These are phyloP conservation scores for Larimichthys crocea DNA, from an alignment of 2,113 vertebrate species.

Conservation along the genomic window DNA sequence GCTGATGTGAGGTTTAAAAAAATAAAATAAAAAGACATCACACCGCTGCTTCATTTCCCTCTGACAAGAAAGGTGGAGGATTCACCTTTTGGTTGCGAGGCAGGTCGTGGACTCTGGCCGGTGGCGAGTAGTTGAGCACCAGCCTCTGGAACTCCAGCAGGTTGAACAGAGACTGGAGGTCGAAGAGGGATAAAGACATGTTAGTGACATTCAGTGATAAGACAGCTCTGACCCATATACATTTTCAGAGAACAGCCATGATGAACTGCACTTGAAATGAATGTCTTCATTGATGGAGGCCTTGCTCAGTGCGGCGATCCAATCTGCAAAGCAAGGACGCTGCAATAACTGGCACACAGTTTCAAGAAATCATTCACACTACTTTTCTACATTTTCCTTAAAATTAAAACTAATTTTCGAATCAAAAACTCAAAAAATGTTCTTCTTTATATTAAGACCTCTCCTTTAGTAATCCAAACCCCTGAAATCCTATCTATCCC, in stretches of 20 bases:
- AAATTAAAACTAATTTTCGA: not conserved
- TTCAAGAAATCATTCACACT: not conserved
- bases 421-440: too few relatives aligned
- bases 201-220: not conserved
- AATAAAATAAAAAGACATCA: not conserved
- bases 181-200: not conserved
- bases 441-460: not conserved
- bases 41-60: not conserved
- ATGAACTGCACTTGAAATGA: not conserved
- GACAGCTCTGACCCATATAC: too few relatives aligned
- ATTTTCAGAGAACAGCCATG: not conserved
- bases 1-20: not conserved
- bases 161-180: conserved; percentile 83
- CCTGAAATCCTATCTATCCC: not conserved
- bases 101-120: conserved; percentile 91
- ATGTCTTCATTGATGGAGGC: not conserved
- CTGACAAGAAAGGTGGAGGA: not conserved
- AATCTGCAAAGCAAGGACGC: not conserved
- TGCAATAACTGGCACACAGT: not conserved
- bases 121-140: conserved; percentile 95
- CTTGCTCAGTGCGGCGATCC: not conserved
- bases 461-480: not conserved
- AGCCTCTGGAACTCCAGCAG: conserved; percentile 96
- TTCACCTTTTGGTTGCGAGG: conserved; percentile 97
- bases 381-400: not conserved